A percentile compares a stretch with the other conserved stretches of the same genome.
These are phyloP conservation scores for Melipona beecheii DNA, from an alignment of 2,888 invertebrate genomes.

Conservation along the genomic window DNA sequence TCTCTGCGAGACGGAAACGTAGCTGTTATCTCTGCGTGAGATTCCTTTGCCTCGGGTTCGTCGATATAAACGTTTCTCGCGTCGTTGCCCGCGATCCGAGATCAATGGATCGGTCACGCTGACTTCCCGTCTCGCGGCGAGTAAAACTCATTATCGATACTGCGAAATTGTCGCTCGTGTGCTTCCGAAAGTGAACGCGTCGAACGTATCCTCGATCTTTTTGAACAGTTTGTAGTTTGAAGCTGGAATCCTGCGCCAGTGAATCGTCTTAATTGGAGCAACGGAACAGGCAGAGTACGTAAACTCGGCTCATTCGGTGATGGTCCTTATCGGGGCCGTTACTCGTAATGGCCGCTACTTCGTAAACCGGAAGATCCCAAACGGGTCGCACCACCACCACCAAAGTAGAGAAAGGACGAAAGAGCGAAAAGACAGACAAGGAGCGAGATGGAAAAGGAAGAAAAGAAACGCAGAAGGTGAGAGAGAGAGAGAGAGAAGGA, in stretches of 20 bases:
- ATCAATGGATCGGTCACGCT: slow-evolving; percentile 22
- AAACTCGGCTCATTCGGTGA: slow-evolving; percentile 61
- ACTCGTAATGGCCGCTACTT: slow-evolving; percentile 74
- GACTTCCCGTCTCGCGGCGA: background rate
- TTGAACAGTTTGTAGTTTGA: background rate
- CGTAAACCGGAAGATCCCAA: slow-evolving; percentile 70
- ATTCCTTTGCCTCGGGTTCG: slow-evolving; percentile 20
- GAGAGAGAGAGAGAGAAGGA: background rate
- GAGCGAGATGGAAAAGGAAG: background rate
- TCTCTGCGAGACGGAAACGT: slow-evolving; percentile 45
- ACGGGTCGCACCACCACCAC: slow-evolving; percentile 56
- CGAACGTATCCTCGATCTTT: too few species aligned
- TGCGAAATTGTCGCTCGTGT: background rate
- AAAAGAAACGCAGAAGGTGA: too few species aligned
- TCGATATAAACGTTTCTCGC: slow-evolving; percentile 23
- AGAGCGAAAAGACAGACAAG: background rate
- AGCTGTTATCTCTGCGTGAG: slow-evolving; percentile 41
- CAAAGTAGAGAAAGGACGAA: slow-evolving; percentile 26
- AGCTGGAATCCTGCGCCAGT: slow-evolving; percentile 59
- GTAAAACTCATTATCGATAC: background rate
- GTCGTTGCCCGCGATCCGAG: slow-evolving; percentile 1
- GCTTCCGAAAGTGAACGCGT: background rate
- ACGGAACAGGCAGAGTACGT: slow-evolving; percentile 39
- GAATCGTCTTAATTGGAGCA: slow-evolving; percentile 77
- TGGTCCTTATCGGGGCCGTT: slow-evolving; percentile 77